These are phyloP conservation scores for Ploceus nigricollis DNA, from an alignment of 2,113 vertebrate species.

Conservation along the genomic window DNA sequence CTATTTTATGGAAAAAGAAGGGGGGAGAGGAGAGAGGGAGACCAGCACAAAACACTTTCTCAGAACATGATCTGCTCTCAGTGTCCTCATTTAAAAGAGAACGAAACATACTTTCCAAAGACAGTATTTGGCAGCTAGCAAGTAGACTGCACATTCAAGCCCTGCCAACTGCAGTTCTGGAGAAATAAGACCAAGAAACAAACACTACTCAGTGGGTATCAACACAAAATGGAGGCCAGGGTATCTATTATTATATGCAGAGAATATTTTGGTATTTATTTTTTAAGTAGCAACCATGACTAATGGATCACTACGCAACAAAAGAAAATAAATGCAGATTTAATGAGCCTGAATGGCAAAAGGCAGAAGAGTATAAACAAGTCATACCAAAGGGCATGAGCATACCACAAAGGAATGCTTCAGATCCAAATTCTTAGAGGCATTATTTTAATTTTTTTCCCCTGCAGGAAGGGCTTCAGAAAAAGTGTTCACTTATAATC, in stretches of 20 bases:
- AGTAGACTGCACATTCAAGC: neutral
- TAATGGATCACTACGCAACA: neutral
- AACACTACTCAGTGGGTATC: neutral
- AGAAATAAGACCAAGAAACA: neutral
- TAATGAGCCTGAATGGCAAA: neutral
- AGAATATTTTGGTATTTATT: neutral
- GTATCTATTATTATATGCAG: neutral
- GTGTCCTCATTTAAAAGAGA: neutral
- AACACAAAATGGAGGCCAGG: neutral
- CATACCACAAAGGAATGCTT: neutral
- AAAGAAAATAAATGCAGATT: neutral
- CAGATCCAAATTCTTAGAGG: neutral
- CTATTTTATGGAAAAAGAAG: neutral
- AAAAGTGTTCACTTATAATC: neutral
- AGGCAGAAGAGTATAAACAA: neutral
- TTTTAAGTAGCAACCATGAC: neutral
- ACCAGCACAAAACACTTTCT: neutral
- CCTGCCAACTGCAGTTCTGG: neutral
- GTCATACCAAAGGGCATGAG: neutral
- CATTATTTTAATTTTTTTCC: neutral
- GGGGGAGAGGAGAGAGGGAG: fast-evolving
- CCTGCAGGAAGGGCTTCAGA: neutral
- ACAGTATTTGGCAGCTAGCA: neutral
- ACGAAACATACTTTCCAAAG: neutral
- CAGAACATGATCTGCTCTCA: neutral